A percentile compares a stretch with the other conserved stretches of the same genome.
Conservation (phyloP, 2,113 vertebrate genomes). For the Fukomys damarensis region DNA sequence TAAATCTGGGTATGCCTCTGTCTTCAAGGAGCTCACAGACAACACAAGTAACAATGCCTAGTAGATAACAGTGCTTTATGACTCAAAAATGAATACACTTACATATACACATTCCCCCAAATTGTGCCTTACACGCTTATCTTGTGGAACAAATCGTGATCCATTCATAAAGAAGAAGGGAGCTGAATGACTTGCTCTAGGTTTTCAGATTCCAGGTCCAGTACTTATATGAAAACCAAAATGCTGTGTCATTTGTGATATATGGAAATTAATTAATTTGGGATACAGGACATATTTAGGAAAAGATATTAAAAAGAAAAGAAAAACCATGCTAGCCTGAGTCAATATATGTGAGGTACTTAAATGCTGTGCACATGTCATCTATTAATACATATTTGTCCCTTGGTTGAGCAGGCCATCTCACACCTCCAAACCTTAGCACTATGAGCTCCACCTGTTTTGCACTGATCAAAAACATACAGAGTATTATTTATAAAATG, state of each 20-base stretch:
- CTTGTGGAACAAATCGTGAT: not conserved
- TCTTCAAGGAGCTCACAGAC: not conserved
- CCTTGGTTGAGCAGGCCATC: not conserved
- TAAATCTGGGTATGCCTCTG: not conserved
- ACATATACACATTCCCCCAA: not conserved
- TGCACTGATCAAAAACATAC: not conserved
- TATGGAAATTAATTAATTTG: constrained; percentile 22
- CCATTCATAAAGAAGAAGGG: constrained; percentile 8
- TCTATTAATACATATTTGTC: not conserved
- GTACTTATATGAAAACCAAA: constrained; percentile 7
- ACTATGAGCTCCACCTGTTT: not conserved
- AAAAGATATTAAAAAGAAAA: not conserved
- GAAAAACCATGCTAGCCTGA: not conserved
- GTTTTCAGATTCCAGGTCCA: not conserved
- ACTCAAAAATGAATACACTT: not conserved
- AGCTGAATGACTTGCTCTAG: constrained; percentile 13
- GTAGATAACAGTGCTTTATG: constrained; percentile 1
- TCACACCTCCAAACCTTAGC: not conserved
- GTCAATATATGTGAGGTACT: not conserved
- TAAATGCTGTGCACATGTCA: not conserved
- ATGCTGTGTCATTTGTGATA: not conserved
- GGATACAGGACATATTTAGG: not conserved
- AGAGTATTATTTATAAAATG: constrained; percentile 26
- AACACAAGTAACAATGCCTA: constrained; percentile 3
- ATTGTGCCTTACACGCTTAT: not conserved